phyloP scores from a whole-genome alignment of 2,888 invertebrate genomes.

The Melipona bicolor region DNA sequence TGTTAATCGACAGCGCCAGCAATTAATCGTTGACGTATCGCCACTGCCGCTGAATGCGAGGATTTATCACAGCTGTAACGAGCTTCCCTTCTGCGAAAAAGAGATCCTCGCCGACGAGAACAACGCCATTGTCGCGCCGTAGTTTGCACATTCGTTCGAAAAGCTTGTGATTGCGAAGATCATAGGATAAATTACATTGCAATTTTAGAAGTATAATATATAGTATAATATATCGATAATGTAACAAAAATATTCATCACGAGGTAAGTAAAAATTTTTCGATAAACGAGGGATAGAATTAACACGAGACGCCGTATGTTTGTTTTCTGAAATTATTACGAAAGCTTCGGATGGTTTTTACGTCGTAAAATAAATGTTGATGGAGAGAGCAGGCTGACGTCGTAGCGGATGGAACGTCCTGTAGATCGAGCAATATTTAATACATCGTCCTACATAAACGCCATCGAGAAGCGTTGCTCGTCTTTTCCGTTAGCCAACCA shows the following conservation, averaged over 20 bases:
- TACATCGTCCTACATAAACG: constrained; percentile 27
- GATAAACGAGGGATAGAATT: neutral
- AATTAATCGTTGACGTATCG: constrained; percentile 58
- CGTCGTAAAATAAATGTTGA: constrained; percentile 9
- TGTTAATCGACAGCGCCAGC: constrained; percentile 52
- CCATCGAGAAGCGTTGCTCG: constrained; percentile 3
- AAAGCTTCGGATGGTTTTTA: neutral
- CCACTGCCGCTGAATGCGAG: constrained; percentile 30
- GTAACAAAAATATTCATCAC: neutral
- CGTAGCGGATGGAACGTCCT: neutral
- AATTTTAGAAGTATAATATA: no score
- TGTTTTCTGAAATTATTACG: neutral
- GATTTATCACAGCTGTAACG: constrained; percentile 36
- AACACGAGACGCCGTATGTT: no score
- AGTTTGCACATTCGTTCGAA: constrained; percentile 8
- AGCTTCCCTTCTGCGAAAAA: neutral
- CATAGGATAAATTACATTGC: no score
- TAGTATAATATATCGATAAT: no score
- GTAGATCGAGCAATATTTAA: constrained; percentile 38
- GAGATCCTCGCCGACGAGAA: constrained; percentile 4
- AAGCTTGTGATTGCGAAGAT: neutral
- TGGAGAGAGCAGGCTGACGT: neutral
- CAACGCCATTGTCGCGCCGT: constrained; percentile 26
- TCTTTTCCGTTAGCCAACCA: constrained; percentile 15
- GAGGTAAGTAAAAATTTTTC: neutral